Base-by-base conservation (phyloP, 2,113 vertebrate genomes). In the Anoplopoma fimbria region DNA sequence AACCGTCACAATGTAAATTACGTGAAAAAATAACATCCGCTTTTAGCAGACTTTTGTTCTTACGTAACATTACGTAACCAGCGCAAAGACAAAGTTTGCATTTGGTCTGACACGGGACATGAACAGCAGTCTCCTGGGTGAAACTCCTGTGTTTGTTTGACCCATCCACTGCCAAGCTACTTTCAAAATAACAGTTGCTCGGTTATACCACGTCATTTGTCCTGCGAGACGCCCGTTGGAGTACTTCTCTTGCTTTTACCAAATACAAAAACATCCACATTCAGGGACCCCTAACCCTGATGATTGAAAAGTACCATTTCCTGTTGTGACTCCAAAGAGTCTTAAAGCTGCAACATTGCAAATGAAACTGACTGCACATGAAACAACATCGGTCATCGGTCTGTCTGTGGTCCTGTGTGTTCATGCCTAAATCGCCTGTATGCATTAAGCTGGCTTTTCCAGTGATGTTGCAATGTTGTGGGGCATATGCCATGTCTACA, bases 231-330 rank as follows among this genome's bases (percentile, higher is more conserved):
- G 19, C 47, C 8, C 49, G 23, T 53, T 4, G 51, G 9, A 9
- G 9, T 9, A 55, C 9, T 2, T 55, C 51, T 55, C 51, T 55
- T 9, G 10, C 23, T 23, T 12, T 53, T 53, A n/a, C 23, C 51
- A 49, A 49, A 51, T 42, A 13, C 40, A 49, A 49, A 49, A 49
- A 49, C 47, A 49, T 55, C n/a, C 53, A 53, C 51, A 2, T n/a
- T 53, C 21, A 53, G 29, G 17, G 69, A 33, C 42, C 21, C n/a
- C 9, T 57, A 49, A 77, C 34, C 27, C 62, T 47, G n/a, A 69
- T 63, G 45, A 79, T 75, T 47, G 64, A 36, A 34, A 58, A 67
- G 62, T 45, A 69, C 40, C 47, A 65, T 61, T 72, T 81, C 73
- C 72, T 68, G 77, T 68, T 67, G 42, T 62, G 69, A 62, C 25